Base-by-base conservation (phyloP, 2,797 vertebrate genomes). In the Siniperca scherzeri region DNA sequence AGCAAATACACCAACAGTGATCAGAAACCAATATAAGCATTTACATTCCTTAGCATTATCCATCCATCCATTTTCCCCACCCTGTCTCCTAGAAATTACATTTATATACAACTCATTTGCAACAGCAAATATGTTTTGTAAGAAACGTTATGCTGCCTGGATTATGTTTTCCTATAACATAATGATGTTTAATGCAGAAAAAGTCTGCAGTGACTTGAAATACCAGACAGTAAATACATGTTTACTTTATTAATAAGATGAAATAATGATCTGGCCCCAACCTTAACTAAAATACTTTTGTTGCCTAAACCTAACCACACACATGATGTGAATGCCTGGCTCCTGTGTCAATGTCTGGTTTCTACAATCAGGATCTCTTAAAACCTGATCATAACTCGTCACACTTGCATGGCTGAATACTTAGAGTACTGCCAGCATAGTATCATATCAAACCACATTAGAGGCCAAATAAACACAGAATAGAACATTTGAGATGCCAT, bases 1-100 rank as follows among this genome's bases (percentile, higher is more conserved):
- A 44, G 56, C 33, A 71, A 68, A 62, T 5, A 42, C 33, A 78
- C 25, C 40, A 57, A 55, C 44, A 74, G 25, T 46, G 17, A 55
- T 44, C 33, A 48, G 36, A 21, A 55, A 60, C 16, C 36, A 46
- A 7, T 19, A 42, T 59, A 22, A 17, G 25, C 25, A 46, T 67
- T 77, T 67, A 36, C 22, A 55, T 55, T n/a, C 30, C n/a, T 50
- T 59, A 12, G 25, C 33, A 52, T 40, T 33, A 67, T 70, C 30
- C 42, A 21, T 64, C 50, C 48, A 33, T n/a, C 22, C 3, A 7
- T 60, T 50, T 14, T 48, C 4, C 7, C n/a, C 30, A 62, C 12
- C 22, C 40, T n/a, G 27, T 57, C 64, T 53, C 33, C 52, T 48
- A 2, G 1, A 68, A 52, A 25, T 77, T 0, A 52, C 13, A 53